Evolutionary conservation across 2,113 vertebrate species (phyloP), one percentile per base, ranked within the genome.

Genomic region (cattle (Bos taurus)): DNA sequence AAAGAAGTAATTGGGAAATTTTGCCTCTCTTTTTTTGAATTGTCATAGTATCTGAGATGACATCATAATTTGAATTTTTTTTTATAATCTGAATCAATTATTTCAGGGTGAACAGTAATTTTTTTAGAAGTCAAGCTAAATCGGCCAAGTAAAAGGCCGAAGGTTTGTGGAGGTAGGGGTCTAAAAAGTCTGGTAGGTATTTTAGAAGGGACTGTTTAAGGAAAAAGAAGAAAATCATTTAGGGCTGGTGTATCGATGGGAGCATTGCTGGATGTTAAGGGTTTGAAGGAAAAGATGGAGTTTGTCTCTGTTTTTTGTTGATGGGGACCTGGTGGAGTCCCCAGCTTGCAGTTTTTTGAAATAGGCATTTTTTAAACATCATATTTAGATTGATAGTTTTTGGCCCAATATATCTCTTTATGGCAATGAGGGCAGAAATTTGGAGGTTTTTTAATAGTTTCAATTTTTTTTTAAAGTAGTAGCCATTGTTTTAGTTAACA

Each of bases 81-180:
- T 62, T 62, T 16, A 30, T 21, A 67, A 67, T 67, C n/a, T 36
- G 16, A 67, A 67, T 67, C 9, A 67, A 21, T 11, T 67, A 36
- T 36, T 67, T 67, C 5, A 67, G 64, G 33, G 17, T 21, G 17
- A 67, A 36, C 64, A 67, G n/a, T 67, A 67, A 67, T 36, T 67
- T 9, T 36, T 36, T 67, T 67, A 67, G 28, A 33, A 62, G 28
- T 33, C 60, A 62, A 16, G 64, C n/a, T 67, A 67, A n/a, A 67
- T 11, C 1, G 9, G n/a, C 17, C 33, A 21, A 36, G n/a, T 21
- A 36, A 36, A 67, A 67, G n/a, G 33, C 64, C 0, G 0, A 10
- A n/a, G 16, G 8, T n/a, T n/a, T 67, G 33, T 67, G 16, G 62
- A 67, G 62, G 62, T n/a, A n/a, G 33, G 16, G 7, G 33, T 67